Evolutionary conservation across 1,140 invertebrate genomes (phyloP), one percentile per base, ranked within the genome.

Genomic region (Arctopsyche grandis): DNA sequence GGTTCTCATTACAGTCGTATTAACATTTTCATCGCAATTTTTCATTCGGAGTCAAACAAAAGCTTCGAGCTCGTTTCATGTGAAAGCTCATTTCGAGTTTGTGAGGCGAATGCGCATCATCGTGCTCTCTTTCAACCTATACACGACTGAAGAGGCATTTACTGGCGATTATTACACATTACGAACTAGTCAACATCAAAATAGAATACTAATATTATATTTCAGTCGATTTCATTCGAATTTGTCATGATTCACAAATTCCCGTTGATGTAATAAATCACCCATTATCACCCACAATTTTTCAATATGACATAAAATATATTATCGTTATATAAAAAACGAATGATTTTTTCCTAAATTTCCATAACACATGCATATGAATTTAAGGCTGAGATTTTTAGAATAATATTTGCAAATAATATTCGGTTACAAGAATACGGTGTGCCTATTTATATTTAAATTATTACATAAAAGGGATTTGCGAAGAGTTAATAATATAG

Each of bases 31-130:
- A 29, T 66, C 14, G 21, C 63, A 22, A 66, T 66, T 66, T 66
- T 66, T 66, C 63, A 66, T 66, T 66, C 26, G 63, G 24, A 12
- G 21, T 22, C 63, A 66, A 66, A 66, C 63, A 66, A 66, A 66
- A 66, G 63, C 22, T 22, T 66, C 48, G 12, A 52, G 48, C 48
- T 19, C 63, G 63, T 26, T 66, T 22, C 63, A 66, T 66, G 63
- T 66, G 63, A 26, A 66, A 66, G 63, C 24, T 66, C 63, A 26
- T 66, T 66, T 66, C 24, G 63, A 66, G 63, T 5, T 22, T 66
- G 26, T 22, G 24, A 66, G 58, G 58, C 58, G 58, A 22, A 4
- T 1, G 63, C 63, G 63, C 21, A 66, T 66, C 26, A 66, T 66
- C 63, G 19, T 26, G 9, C 24, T 66, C 21, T 9, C 24, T 66